A percentile compares a stretch with the other conserved stretches of the same genome.
These are phyloP conservation scores for Agrotis ipsilon DNA, from an alignment of 2,888 invertebrate genomes.

Conservation along the genomic window DNA sequence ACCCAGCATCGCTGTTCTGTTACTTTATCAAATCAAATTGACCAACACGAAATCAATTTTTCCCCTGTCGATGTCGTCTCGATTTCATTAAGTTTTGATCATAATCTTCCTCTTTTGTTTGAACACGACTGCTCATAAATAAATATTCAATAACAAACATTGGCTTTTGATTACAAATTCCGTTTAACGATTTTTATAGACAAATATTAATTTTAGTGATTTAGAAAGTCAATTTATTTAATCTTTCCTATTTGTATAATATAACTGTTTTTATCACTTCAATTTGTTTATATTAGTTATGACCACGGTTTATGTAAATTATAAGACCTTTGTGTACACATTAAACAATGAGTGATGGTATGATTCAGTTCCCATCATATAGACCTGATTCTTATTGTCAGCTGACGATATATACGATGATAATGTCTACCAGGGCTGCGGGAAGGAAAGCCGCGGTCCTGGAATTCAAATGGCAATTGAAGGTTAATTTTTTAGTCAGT, in stretches of 20 bases:
- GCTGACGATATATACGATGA: no score
- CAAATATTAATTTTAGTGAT: slow-evolving; percentile 20
- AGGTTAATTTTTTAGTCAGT: no score
- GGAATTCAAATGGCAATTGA: no score
- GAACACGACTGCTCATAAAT: slow-evolving; percentile 41
- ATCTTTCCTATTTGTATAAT: background rate
- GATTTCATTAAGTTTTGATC: slow-evolving; percentile 41
- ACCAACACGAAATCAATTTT: slow-evolving; percentile 10
- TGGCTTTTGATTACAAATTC: slow-evolving; percentile 26
- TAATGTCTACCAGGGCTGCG: no score
- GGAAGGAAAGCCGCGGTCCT: no score
- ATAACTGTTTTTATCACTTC: background rate
- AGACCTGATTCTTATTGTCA: no score
- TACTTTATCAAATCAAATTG: slow-evolving; percentile 37
- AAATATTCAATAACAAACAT: slow-evolving; percentile 44
- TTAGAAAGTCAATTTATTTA: slow-evolving; percentile 4
- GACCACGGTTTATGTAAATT: background rate
- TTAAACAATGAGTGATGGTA: no score
- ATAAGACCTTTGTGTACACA: no score
- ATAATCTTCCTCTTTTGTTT: slow-evolving; percentile 32
- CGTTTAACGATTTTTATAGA: slow-evolving; percentile 1
- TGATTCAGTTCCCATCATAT: no score
- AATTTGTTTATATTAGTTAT: background rate
- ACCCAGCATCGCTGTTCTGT: no score
- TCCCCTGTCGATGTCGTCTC: slow-evolving; percentile 3